Conservation (phyloP, 2,797 vertebrate species). For the Onychomys torridus region DNA sequence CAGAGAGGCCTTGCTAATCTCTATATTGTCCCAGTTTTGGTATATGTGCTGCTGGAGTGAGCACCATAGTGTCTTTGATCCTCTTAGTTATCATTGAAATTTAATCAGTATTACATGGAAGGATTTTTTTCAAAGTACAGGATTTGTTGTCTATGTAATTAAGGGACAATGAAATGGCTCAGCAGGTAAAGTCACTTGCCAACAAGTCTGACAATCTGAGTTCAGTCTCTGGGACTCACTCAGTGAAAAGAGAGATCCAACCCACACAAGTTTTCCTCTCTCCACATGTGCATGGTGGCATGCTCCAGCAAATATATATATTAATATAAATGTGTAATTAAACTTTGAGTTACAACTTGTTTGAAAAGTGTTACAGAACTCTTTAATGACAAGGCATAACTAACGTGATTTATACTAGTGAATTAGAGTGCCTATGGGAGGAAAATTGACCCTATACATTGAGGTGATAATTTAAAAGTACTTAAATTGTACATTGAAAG, state of each 20-base stretch:
- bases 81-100: slow-evolving; percentile 39
- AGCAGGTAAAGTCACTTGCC: background rate
- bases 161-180: background rate
- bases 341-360: slow-evolving; percentile 2
- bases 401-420: slow-evolving; percentile 56
- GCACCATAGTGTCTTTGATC: slow-evolving; percentile 19
- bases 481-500: slow-evolving; percentile 56
- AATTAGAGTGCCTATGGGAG: slow-evolving; percentile 29
- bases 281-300: background rate
- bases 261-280: background rate
- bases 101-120: slow-evolving; percentile 54
- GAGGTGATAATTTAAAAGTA: slow-evolving; percentile 53
- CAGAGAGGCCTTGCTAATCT: background rate
- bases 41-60: background rate
- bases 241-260: background rate
- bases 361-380: slow-evolving; percentile 22
- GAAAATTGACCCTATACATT: slow-evolving; percentile 12
- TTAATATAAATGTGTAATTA: background rate
- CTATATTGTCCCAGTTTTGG: background rate
- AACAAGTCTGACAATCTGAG: background rate
- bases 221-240: background rate
- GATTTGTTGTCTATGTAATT: slow-evolving; percentile 46
- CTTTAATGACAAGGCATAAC: slow-evolving; percentile 16
- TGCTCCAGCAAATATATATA: background rate
- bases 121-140: slow-evolving; percentile 13